phyloP scores from a whole-genome alignment of 2,888 invertebrate species.

The Tinea pellionella region DNA sequence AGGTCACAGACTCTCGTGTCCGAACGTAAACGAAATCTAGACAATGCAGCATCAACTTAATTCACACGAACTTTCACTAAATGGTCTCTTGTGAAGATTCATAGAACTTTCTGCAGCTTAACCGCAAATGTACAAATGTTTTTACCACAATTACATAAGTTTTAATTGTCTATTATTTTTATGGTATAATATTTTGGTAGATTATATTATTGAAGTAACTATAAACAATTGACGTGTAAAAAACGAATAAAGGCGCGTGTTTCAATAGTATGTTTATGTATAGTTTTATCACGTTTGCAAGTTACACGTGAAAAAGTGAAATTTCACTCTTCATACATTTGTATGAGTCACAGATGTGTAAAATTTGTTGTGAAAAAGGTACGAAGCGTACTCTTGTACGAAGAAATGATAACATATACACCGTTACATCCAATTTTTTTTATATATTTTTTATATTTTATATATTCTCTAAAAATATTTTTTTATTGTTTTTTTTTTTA shows the following conservation, averaged over 20 bases:
- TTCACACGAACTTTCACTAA: slow-evolving; percentile 5
- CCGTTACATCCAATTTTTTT: too few species aligned
- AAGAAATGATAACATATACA: background rate
- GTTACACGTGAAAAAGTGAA: background rate
- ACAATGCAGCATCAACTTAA: background rate
- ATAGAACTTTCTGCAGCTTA: background rate
- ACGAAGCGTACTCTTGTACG: background rate
- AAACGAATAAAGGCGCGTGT: too few species aligned
- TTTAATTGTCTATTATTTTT: background rate
- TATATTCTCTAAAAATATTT: too few species aligned
- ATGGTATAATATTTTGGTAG: too few species aligned
- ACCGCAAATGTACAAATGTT: background rate
- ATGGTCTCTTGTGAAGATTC: background rate
- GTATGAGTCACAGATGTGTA: slow-evolving; percentile 2
- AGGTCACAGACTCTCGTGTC: background rate
- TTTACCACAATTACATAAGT: background rate
- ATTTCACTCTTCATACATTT: slow-evolving; percentile 2
- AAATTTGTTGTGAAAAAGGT: background rate
- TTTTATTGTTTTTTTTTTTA: too few species aligned
- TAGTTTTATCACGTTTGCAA: background rate
- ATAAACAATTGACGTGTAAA: too few species aligned
- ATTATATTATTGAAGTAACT: too few species aligned
- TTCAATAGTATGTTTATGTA: background rate
- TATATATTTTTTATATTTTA: too few species aligned
- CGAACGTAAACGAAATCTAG: slow-evolving; percentile 1